Evolutionary conservation across 2,113 vertebrate genomes (phyloP).

Genomic region (Erythrolamprus reginae): DNA sequence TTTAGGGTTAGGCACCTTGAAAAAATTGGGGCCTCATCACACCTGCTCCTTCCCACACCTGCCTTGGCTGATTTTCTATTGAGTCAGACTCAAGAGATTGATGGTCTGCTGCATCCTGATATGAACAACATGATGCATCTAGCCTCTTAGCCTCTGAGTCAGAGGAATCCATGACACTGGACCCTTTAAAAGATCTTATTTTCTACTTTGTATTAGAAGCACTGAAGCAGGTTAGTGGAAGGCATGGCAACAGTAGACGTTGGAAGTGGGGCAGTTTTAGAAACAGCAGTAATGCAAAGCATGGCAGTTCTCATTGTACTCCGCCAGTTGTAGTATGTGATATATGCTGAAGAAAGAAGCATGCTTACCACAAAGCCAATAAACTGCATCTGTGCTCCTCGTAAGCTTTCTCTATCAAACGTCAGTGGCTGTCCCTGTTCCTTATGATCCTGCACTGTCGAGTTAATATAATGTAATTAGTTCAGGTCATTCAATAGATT

Average conservation of each 20-base stretch:
- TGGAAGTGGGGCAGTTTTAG: neutral
- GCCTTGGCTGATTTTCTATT: neutral
- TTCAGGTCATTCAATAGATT: slow-evolving; percentile 28
- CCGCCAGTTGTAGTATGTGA: neutral
- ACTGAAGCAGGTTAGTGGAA: neutral
- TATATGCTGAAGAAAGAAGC: neutral
- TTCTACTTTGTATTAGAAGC: neutral
- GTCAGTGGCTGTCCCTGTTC: neutral
- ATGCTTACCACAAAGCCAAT: neutral
- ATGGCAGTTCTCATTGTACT: neutral
- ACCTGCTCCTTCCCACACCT: neutral
- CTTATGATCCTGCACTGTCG: neutral
- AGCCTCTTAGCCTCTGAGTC: neutral
- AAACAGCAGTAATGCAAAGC: neutral
- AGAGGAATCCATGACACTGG: neutral
- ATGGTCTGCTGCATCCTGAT: neutral
- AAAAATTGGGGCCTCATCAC: neutral
- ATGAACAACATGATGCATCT: neutral
- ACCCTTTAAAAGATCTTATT: neutral
- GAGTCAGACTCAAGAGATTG: neutral
- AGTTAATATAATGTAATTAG: slow-evolving; percentile 31
- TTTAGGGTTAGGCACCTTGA: neutral
- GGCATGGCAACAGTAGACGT: no score
- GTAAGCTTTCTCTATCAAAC: neutral
- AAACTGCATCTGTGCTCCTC: neutral